Evolutionary conservation across 2,888 invertebrate genomes (phyloP).

Genomic region (Dynastes hyllus): DNA sequence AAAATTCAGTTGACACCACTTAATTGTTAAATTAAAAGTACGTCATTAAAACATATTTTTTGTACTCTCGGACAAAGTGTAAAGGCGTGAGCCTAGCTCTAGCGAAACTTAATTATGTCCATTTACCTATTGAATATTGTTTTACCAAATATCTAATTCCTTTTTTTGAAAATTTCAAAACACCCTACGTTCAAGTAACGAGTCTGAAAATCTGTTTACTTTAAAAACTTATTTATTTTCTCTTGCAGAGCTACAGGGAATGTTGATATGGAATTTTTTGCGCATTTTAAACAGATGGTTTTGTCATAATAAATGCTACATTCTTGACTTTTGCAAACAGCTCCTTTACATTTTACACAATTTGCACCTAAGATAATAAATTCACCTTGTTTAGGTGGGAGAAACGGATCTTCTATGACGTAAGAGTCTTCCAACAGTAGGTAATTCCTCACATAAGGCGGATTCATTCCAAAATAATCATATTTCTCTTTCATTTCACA

Average conservation of each 20-base stretch:
- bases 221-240: slow-evolving; percentile 68
- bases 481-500: slow-evolving; percentile 82
- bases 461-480: slow-evolving; percentile 84
- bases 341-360: slow-evolving; percentile 80
- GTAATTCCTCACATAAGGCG: slow-evolving; percentile 82
- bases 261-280: slow-evolving; percentile 72
- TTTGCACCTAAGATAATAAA: slow-evolving; percentile 85
- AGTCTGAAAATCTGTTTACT: not conserved
- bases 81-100: too few species aligned
- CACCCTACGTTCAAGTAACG: not conserved
- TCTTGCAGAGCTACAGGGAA: slow-evolving; percentile 82
- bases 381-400: slow-evolving; percentile 82
- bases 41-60: too few species aligned
- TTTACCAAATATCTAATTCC: too few species aligned
- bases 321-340: slow-evolving; percentile 81
- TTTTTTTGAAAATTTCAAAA: too few species aligned
- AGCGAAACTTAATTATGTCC: too few species aligned
- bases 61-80: too few species aligned
- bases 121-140: too few species aligned
- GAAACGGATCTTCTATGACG: slow-evolving; percentile 90
- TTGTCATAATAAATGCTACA: slow-evolving; percentile 88
- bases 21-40: too few species aligned
- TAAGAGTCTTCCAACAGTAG: slow-evolving; percentile 83
- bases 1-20: too few species aligned
- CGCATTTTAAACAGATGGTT: slow-evolving; percentile 84